A percentile compares a stretch with the other conserved stretches of the same genome.
Conservation (phyloP, 2,797 vertebrate species). For the Poeciliopsis infans region DNA sequence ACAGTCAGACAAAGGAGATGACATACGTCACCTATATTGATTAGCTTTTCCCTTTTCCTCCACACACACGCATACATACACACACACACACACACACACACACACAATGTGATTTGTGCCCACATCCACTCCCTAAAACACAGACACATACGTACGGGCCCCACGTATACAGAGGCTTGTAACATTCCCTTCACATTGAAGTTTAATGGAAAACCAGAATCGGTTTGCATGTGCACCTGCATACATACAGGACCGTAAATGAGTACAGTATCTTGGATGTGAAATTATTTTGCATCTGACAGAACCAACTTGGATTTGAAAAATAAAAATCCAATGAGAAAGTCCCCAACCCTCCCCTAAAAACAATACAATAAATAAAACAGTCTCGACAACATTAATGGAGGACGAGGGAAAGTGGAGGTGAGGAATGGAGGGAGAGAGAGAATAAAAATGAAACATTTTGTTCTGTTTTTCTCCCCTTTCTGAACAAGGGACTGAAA, state of each 20-base stretch:
- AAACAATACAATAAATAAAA: conserved; percentile 82
- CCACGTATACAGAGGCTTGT: conserved; percentile 67
- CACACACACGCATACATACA: conserved; percentile 32
- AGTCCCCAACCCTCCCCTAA: conserved; percentile 15
- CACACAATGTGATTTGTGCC: conserved; percentile 33
- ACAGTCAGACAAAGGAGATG: conserved; percentile 70
- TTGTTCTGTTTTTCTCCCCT: conserved; percentile 74
- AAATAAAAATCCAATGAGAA: conserved; percentile 35
- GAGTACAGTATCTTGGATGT: conserved; percentile 79
- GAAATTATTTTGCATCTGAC: conserved; percentile 67
- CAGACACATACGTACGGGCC: conserved; percentile 37
- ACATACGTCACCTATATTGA: conserved; percentile 55
- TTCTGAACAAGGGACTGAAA: conserved; percentile 77
- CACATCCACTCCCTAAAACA: conserved; percentile 35
- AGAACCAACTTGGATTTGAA: conserved; percentile 50
- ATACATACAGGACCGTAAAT: conserved; percentile 57
- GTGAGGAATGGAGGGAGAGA: conserved; percentile 74
- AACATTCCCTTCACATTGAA: conserved; percentile 80
- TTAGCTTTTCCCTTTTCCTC: conserved; percentile 39
- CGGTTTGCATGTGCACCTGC: conserved; percentile 62
- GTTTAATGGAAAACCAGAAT: conserved; percentile 66
- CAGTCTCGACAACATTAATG: conserved; percentile 69
- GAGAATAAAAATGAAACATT: conserved; percentile 80
- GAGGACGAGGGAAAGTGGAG: conserved; percentile 53
- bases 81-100: conserved; percentile 26